Evolutionary conservation across 2,797 vertebrate genomes (phyloP).

Genomic region (Crocodylus rhombifer): DNA sequence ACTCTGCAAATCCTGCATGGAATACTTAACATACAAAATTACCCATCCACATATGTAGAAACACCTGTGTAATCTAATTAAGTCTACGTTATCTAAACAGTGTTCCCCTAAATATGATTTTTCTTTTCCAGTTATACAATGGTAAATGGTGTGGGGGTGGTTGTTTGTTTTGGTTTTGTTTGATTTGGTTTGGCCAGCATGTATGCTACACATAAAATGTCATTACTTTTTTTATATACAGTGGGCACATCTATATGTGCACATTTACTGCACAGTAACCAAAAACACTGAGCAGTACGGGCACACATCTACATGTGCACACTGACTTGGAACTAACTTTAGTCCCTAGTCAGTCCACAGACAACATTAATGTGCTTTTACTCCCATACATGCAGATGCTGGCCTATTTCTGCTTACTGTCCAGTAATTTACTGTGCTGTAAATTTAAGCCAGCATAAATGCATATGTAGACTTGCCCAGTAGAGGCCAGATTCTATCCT

Average conservation of each 20-base stretch:
- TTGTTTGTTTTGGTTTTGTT: neutral
- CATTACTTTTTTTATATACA: neutral
- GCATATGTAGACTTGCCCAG: too few species aligned
- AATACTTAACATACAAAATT: conserved; percentile 20
- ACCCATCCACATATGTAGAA: neutral
- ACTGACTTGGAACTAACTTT: too few species aligned
- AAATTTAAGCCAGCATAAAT: too few species aligned
- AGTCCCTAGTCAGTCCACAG: too few species aligned
- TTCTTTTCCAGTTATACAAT: neutral
- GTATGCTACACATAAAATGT: neutral
- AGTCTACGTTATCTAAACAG: neutral
- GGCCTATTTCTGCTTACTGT: too few species aligned
- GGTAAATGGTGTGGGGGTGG: rapidly evolving
- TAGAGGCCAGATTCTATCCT: neutral
- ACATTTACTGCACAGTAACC: too few species aligned
- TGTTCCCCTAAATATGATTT: conserved; percentile 6
- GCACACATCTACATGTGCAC: too few species aligned
- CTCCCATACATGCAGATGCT: too few species aligned
- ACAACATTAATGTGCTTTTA: too few species aligned
- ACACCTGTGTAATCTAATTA: conserved; percentile 10
- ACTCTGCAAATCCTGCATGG: conserved; percentile 5
- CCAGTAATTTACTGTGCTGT: too few species aligned
- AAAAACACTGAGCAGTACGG: too few species aligned
- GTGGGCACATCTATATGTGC: too few species aligned
- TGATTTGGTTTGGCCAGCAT: neutral